Evolutionary conservation across 2,113 vertebrate genomes (phyloP).

Genomic region (Crocuta crocuta): DNA sequence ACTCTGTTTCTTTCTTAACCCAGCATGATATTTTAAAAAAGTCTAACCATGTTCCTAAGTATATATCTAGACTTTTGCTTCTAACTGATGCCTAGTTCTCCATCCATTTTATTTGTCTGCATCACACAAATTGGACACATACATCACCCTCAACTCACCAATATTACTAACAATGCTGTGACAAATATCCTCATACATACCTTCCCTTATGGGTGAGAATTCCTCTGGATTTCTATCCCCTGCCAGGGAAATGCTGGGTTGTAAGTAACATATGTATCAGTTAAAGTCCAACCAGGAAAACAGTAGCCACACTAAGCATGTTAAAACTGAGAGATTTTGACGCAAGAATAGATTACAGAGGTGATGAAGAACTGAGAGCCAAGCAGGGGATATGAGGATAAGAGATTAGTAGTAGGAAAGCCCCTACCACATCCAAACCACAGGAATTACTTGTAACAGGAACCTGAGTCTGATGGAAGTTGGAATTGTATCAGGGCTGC

Average conservation of each 20-base stretch:
- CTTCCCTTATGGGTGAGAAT: neutral
- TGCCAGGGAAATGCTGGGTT: neutral
- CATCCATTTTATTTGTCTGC: neutral
- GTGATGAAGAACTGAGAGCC: neutral
- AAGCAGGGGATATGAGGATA: neutral
- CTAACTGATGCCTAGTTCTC: neutral
- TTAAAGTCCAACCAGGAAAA: neutral
- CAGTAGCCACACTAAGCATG: neutral
- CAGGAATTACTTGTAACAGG: neutral
- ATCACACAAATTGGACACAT: neutral
- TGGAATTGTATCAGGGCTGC: neutral
- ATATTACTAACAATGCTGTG: neutral
- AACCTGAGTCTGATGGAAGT: neutral
- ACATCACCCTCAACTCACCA: neutral
- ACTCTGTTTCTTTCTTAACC: neutral
- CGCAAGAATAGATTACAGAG: neutral
- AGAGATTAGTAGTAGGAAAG: neutral
- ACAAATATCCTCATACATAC: neutral
- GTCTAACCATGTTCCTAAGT: neutral
- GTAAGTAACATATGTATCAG: neutral
- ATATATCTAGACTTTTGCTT: neutral
- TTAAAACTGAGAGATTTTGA: neutral
- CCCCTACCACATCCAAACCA: neutral
- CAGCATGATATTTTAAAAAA: neutral
- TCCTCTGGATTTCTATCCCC: neutral